These are phyloP conservation scores for Denticeps clupeoides DNA, from an alignment of 2,797 vertebrate genomes.

Conservation along the genomic window DNA sequence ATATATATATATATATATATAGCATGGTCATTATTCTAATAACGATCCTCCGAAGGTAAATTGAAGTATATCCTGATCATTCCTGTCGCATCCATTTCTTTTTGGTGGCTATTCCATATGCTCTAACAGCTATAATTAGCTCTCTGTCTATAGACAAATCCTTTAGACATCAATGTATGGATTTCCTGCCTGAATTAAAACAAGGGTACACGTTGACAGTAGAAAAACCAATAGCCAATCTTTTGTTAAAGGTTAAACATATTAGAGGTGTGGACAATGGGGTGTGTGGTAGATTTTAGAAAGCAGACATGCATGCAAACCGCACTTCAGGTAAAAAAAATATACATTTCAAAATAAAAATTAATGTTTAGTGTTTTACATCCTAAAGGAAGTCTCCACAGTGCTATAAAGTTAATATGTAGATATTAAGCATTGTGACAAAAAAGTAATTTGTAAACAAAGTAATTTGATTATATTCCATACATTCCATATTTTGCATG, in stretches of 20 bases:
- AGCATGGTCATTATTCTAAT: constrained; percentile 39
- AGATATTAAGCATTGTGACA: too few relatives aligned
- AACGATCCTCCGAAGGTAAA: constrained; percentile 42
- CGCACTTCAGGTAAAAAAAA: too few relatives aligned
- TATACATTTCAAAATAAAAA: too few relatives aligned
- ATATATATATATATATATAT: constrained; percentile 27
- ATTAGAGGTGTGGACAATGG: constrained; percentile 37
- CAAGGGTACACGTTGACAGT: constrained; percentile 26
- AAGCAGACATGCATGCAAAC: constrained; percentile 38
- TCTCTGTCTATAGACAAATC: constrained; percentile 57
- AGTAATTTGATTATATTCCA: too few relatives aligned
- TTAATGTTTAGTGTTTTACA: too few relatives aligned
- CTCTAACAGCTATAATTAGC: constrained; percentile 49
- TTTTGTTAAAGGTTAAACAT: constrained; percentile 51
- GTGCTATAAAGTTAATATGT: too few relatives aligned
- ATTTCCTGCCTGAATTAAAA: constrained; percentile 58
- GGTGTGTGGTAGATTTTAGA: constrained; percentile 25
- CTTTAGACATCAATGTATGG: constrained; percentile 61
- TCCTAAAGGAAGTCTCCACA: too few relatives aligned
- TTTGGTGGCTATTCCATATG: constrained; percentile 37
- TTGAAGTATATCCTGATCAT: constrained; percentile 47
- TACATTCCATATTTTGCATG: too few relatives aligned
- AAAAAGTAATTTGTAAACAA: too few relatives aligned
- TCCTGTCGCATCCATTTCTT: constrained; percentile 44
- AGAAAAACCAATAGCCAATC: constrained; percentile 31